Percentiles rank a stretch among this genome's conserved stretches.
phyloP scores from a whole-genome alignment of 2,888 invertebrate genomes.

The Muscina levida region DNA sequence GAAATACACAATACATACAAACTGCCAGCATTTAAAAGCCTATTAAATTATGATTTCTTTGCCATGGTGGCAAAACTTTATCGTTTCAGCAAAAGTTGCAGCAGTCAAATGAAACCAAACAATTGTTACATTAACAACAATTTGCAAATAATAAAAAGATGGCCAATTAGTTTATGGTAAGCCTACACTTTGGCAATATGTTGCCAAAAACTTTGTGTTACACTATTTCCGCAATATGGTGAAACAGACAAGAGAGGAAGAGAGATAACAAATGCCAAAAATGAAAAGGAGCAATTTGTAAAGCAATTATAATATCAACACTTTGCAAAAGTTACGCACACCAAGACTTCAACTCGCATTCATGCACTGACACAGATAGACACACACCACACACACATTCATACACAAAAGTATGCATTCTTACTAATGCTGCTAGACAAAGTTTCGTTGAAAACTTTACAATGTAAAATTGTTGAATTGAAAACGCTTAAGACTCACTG shows the following conservation, averaged over 20 bases:
- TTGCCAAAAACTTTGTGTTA: constrained; percentile 64
- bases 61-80: constrained; percentile 31
- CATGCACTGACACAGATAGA: constrained; percentile 6
- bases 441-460: constrained; percentile 55
- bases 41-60: constrained; percentile 8
- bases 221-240: constrained; percentile 52
- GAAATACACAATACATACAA: too few species aligned
- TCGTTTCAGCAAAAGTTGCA: constrained; percentile 24
- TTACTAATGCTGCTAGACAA: constrained; percentile 29
- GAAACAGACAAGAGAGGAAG: background rate
- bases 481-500: constrained; percentile 39
- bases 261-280: constrained; percentile 53
- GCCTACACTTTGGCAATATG: constrained; percentile 65
- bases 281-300: constrained; percentile 56
- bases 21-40: constrained; percentile 25
- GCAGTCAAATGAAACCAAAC: background rate
- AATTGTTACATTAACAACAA: constrained; percentile 42
- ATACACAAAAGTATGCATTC: constrained; percentile 9
- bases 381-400: constrained; percentile 1
- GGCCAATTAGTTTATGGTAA: constrained; percentile 61
- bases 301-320: constrained; percentile 63
- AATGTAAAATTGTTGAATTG: constrained; percentile 36
- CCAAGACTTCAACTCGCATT: background rate
- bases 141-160: background rate
- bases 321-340: constrained; percentile 42